Evolutionary conservation across 2,113 vertebrate genomes (phyloP), one percentile per base, ranked within the genome.

Genomic region (Apaloderma vittatum): DNA sequence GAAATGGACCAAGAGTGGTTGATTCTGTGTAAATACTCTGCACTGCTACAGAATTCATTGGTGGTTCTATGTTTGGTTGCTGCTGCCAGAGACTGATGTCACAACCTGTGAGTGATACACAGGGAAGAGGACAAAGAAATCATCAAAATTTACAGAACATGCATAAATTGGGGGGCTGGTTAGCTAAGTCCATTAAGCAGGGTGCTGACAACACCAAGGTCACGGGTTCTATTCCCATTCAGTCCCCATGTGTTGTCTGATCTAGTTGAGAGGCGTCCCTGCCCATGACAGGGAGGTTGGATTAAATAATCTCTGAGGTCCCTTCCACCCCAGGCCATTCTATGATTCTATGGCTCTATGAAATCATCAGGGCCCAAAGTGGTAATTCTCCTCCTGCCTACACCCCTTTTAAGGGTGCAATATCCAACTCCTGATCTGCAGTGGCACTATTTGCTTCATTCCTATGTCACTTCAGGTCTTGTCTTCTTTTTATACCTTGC

Each of bases 41-140:
- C 11, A 73, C 45, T 0, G 1, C 12, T 26, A 71, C 59, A 81
- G 15, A 16, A 29, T 45, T 61, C 18, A 7, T 4, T 58, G n/a
- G 5, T 0, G 2, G 18, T 32, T 95, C 54, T 70, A 51, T 3
- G 8, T 73, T 49, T 51, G 36, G n/a, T 7, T 62, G 16, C 15
- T 34, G 23, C 48, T 52, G 20, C 2, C 2, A 82, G 45, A 57
- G 36, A 20, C 0, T 0, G 23, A 7, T 36, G 12, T 65, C 21
- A 6, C 12, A 73, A 2, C 7, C 21, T 49, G 6, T 58, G 36
- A 5, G 20, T 73, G 34, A 57, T 23, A 45, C 13, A 49, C 6
- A 76, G 8, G 9, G 14, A 72, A 63, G 8, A 81, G 27, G 54
- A 52, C 11, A 51, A 81, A 85, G 30, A 37, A 26, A 1, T 40